phyloP scores from a whole-genome alignment of 2,888 invertebrate genomes.

The Hipparchia semele region DNA sequence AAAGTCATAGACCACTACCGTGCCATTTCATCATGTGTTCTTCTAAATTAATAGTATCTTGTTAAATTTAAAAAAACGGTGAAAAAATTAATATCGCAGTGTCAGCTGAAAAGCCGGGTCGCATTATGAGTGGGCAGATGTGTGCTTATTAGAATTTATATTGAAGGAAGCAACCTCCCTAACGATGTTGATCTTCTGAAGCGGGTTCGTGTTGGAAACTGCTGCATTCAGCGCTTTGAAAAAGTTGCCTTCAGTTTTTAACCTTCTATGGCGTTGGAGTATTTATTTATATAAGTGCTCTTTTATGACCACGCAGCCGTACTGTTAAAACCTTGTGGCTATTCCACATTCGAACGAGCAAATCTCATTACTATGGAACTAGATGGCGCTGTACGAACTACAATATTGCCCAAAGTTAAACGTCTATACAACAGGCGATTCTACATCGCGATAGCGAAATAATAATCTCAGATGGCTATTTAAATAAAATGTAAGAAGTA shows the following conservation, averaged over 20 bases:
- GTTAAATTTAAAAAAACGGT: too few species aligned
- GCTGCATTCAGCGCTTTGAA: constrained; percentile 8
- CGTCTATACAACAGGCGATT: too few species aligned
- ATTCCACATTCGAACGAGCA: too few species aligned
- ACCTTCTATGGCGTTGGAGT: not conserved
- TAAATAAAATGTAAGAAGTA: too few species aligned
- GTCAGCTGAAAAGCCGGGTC: constrained; percentile 3
- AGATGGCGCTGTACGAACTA: too few species aligned
- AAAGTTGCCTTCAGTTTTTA: not conserved
- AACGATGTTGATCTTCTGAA: constrained; percentile 21
- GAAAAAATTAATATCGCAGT: constrained; percentile 2
- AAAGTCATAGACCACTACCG: too few species aligned
- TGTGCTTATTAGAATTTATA: constrained; percentile 22
- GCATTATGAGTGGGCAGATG: constrained; percentile 1
- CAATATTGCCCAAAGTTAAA: too few species aligned
- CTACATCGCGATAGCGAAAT: too few species aligned
- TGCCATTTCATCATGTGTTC: too few species aligned
- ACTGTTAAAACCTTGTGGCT: not conserved
- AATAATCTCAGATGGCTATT: too few species aligned
- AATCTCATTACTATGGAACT: too few species aligned
- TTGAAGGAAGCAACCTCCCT: constrained; percentile 16
- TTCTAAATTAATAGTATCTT: too few species aligned
- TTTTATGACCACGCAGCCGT: not conserved
- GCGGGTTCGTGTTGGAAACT: constrained; percentile 1
- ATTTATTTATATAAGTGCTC: not conserved